Evolutionary conservation across 2,888 invertebrate species (phyloP), one percentile per base, ranked within the genome.

Genomic region (Rhamphomyia laevipes): DNA sequence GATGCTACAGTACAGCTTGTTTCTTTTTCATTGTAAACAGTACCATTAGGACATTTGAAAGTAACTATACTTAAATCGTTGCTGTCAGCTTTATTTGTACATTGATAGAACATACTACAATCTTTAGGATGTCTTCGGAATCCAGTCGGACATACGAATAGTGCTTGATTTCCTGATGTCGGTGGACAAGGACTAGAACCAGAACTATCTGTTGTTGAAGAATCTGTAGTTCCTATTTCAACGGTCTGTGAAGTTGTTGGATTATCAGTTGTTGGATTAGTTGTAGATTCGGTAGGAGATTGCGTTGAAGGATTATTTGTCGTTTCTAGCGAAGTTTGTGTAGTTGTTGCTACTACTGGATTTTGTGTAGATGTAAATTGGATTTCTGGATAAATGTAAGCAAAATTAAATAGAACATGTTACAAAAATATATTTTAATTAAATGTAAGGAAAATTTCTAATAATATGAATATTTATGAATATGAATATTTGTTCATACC

Each of bases 61-160:
- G 81, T 76, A 2, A 85, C 75, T 53, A 88, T 75, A 63, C 83
- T 86, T n/a, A 83, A 70, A 55, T 87, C 82, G 61, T 81, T 79
- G 43, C 71, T 79, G 27, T 78, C 75, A 9, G 77, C 72, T 50
- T 77, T 76, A 57, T 77, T 78, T 16, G 81, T 82, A 59, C 89
- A 90, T 66, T 89, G 89, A 63, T 90, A 90, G 71, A 89, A 88
- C 58, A 86, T 68, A 61, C 86, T 84, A 59, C 89, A 89, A 61
- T 83, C 81, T 63, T 84, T 85, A 0, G 89, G 87, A 74, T 90
- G 88, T 55, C 86, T 75, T 61, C 77, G 77, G 68, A 90, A 89
- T 35, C 88, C 87, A 7, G 87, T 85, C 10, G 89, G 89, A 62
- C 89, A 90, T 2, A 86, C 78, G 49, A 82, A 76, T 13, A 81